These are phyloP conservation scores for Cryptoblepharus egeriae DNA, from an alignment of 2,797 vertebrate species.

Conservation along the genomic window DNA sequence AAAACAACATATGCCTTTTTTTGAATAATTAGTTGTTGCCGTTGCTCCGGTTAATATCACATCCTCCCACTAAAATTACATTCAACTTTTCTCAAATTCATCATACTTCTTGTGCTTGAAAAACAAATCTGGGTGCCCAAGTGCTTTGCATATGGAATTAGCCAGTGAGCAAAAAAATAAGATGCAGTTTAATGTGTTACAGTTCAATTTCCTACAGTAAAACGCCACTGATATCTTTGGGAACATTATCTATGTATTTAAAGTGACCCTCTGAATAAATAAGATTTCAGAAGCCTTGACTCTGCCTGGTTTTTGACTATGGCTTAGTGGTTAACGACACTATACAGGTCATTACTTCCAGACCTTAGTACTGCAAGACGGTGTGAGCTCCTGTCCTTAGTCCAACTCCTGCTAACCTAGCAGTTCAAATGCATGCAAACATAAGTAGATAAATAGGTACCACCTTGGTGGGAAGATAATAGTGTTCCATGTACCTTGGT, in stretches of 20 bases:
- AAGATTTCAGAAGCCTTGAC: not conserved
- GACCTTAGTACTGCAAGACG: too few species aligned
- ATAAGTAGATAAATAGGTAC: too few species aligned
- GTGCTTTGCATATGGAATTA: not conserved
- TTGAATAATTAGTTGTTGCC: slow-evolving; percentile 24
- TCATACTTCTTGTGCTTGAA: not conserved
- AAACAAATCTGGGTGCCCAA: slow-evolving; percentile 4
- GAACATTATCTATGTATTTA: not conserved
- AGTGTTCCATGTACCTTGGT: too few species aligned
- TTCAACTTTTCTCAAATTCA: slow-evolving; percentile 20
- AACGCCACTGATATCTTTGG: not conserved
- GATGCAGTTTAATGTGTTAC: not conserved
- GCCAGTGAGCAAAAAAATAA: not conserved
- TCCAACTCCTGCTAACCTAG: too few species aligned
- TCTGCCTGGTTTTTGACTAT: not conserved
- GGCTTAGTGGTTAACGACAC: too few species aligned
- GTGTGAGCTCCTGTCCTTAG: too few species aligned
- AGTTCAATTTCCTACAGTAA: not conserved
- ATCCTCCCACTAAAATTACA: slow-evolving; percentile 3
- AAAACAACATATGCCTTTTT: slow-evolving; percentile 15
- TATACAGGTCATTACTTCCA: too few species aligned
- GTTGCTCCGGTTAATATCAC: slow-evolving; percentile 30
- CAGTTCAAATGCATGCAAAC: too few species aligned
- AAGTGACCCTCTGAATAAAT: not conserved
- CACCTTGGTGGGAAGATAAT: too few species aligned